A percentile compares a stretch with the other conserved stretches of the same genome.
Conservation (phyloP, 1,140 invertebrate species). For the Rhyzopertha dominica region DNA sequence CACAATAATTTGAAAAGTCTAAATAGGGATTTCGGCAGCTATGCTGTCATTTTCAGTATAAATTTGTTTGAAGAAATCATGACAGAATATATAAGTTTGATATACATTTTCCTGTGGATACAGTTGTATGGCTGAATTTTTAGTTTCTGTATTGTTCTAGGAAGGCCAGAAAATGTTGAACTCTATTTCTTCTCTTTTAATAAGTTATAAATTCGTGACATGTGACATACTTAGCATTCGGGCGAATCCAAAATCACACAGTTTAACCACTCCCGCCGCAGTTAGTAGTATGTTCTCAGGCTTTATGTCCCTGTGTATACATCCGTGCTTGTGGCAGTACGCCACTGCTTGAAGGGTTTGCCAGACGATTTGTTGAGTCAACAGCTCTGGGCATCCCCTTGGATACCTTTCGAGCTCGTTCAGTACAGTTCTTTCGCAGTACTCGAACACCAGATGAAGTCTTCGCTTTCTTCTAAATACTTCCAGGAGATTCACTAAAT, state of each 20-base stretch:
- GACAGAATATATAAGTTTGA: too few species aligned
- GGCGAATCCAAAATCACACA: constrained; percentile 99
- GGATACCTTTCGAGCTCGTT: constrained; percentile 86
- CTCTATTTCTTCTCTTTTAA: too few species aligned
- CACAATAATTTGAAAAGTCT: too few species aligned
- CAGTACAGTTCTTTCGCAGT: constrained; percentile 94
- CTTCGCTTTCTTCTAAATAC: constrained; percentile 95
- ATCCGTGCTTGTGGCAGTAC: constrained; percentile 95
- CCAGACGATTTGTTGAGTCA: constrained; percentile 90
- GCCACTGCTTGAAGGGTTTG: constrained; percentile 92
- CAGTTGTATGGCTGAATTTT: too few species aligned
- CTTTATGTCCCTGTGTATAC: constrained; percentile 96
- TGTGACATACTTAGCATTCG: constrained; percentile 86
- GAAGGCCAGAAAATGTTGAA: too few species aligned
- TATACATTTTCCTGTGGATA: too few species aligned
- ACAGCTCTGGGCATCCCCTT: constrained; percentile 74
- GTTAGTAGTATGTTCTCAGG: constrained; percentile 99
- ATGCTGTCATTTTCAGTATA: too few species aligned
- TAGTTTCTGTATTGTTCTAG: too few species aligned
- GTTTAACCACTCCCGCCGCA: constrained; percentile 86
- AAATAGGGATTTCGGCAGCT: too few species aligned
- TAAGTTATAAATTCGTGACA: too few species aligned
- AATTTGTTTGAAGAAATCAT: too few species aligned
- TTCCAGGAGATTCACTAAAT: constrained; percentile 95
- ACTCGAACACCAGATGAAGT: constrained; percentile 97